Base-by-base conservation (phyloP, 2,888 invertebrate genomes). In the Leptopterna dolabrata region DNA sequence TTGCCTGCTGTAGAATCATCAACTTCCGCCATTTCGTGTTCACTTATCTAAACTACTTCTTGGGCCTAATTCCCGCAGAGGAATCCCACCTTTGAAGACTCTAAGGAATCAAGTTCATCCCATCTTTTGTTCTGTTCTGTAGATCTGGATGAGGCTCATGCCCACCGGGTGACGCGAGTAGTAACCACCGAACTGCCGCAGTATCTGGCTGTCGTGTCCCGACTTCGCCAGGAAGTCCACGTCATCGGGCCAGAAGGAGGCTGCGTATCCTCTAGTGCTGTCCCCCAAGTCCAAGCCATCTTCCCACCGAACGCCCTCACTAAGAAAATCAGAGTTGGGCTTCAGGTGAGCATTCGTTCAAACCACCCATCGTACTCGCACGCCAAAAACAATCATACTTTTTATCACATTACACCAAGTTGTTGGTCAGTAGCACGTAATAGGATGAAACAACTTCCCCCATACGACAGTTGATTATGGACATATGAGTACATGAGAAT, bases 321-420 rank as follows among this genome's bases (percentile, higher is more conserved):
- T n/a, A 99, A 99, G 93, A 98, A 98, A 92, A 99, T 99, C 93
- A 96, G 97, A 93, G 99, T 99, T 90, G 98, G 98, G 89, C 94
- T 99, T 89, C 98, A 98, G 94, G 96, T 95, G 92, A 92, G 90
- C 91, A 36, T 4, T 36, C 7, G 82, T 47, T n/a, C n/a, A n/a
- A n/a, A n/a, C n/a, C n/a, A n/a, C n/a, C n/a, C n/a, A n/a, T n/a
- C n/a, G n/a, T n/a, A n/a, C n/a, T n/a, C n/a, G n/a, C n/a, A n/a
- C n/a, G n/a, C n/a, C n/a, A n/a, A n/a, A n/a, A n/a, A n/a, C n/a
- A n/a, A n/a, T n/a, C n/a, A n/a, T n/a, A n/a, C n/a, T n/a, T n/a
- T n/a, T n/a, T n/a, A n/a, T n/a, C n/a, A n/a, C n/a, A n/a, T n/a
- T n/a, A n/a, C n/a, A n/a, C n/a, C n/a, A n/a, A n/a, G n/a, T n/a